A percentile compares a stretch with the other conserved stretches of the same genome.
Conservation (phyloP, 2,113 vertebrate species). For the Psittacula cyanocephala region DNA sequence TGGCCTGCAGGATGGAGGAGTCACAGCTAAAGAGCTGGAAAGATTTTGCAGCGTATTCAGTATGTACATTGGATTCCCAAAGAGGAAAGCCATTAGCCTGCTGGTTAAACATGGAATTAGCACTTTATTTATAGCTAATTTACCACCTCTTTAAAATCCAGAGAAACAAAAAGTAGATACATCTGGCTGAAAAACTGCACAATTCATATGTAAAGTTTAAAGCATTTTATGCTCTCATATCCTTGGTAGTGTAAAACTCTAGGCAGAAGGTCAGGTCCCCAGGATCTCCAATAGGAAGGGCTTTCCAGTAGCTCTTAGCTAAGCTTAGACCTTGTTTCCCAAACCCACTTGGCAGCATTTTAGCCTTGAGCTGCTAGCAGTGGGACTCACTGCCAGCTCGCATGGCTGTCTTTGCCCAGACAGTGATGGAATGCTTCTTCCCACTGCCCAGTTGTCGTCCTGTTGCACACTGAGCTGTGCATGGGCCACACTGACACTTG, state of each 20-base stretch:
- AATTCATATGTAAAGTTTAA: not conserved
- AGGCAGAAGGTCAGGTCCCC: not conserved
- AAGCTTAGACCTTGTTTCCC: not conserved
- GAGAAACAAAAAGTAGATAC: not conserved
- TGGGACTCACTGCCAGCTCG: not conserved
- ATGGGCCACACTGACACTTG: fast-evolving
- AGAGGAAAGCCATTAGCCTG: not conserved
- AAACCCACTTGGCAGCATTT: not conserved
- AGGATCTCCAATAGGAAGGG: not conserved
- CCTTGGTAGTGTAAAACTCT: not conserved
- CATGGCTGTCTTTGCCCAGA: not conserved
- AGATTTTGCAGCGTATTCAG: not conserved
- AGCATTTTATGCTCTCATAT: not conserved
- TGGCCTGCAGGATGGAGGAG: not conserved
- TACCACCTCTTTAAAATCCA: not conserved
- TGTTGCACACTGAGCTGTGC: not conserved
- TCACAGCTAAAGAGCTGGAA: not conserved
- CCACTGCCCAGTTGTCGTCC: not conserved
- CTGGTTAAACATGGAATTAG: not conserved
- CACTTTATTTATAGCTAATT: not conserved
- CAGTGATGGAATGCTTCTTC: not conserved
- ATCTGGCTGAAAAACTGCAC: not conserved
- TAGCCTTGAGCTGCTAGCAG: not conserved
- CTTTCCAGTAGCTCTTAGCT: not conserved
- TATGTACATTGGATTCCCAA: not conserved